Conservation (phyloP, 1,140 invertebrate species). For the Armadillidium nasatum region DNA sequence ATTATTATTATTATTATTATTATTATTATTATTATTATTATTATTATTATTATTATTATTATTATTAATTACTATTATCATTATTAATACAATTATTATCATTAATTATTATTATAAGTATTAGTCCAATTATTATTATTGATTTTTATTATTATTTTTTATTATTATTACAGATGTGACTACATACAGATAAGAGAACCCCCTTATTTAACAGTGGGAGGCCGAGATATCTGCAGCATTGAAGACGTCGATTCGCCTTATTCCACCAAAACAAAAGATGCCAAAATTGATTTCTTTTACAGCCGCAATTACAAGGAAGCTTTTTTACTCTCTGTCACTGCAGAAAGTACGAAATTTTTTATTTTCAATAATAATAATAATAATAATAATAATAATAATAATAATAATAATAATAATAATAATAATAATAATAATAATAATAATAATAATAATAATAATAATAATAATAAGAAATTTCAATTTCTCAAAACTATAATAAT, state of each 20-base stretch:
- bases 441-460: neutral
- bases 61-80: too few relatives aligned
- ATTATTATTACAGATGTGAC: constrained; percentile 55
- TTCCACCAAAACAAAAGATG: constrained; percentile 59
- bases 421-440: neutral
- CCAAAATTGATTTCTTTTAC: constrained; percentile 61
- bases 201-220: constrained; percentile 58
- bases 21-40: too few relatives aligned
- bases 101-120: too few relatives aligned
- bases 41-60: too few relatives aligned
- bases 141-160: too few relatives aligned
- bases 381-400: neutral
- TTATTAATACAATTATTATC: too few relatives aligned
- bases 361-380: neutral
- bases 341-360: constrained; percentile 59
- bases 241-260: constrained; percentile 51
- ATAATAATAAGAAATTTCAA: too few relatives aligned
- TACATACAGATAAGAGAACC: constrained; percentile 66
- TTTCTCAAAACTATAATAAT: too few relatives aligned
- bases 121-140: too few relatives aligned
- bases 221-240: constrained; percentile 46
- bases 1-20: too few relatives aligned
- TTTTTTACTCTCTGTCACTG: constrained; percentile 61
- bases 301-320: constrained; percentile 60
- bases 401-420: neutral